These are phyloP conservation scores for Pomacea maculata DNA, from an alignment of 1,140 invertebrate species.

Conservation along the genomic window DNA sequence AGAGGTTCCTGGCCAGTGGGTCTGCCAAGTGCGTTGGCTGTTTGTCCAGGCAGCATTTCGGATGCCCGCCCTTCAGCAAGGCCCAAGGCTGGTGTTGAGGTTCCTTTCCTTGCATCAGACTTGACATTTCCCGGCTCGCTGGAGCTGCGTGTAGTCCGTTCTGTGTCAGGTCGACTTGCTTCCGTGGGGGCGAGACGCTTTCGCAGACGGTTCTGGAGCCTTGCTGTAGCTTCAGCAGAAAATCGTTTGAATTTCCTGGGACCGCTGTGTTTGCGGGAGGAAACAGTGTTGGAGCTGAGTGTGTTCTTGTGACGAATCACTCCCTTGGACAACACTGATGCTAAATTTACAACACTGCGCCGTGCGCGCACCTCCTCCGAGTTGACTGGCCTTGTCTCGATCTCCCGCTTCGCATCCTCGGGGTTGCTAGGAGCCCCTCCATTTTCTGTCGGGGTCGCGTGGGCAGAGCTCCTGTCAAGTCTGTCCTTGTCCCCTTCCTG, in stretches of 20 bases:
- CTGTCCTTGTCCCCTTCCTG: background rate
- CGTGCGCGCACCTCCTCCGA: background rate
- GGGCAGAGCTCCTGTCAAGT: background rate
- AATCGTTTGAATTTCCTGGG: slow-evolving; percentile 17
- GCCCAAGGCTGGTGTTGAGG: no score
- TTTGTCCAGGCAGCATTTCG: no score
- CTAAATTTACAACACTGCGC: background rate
- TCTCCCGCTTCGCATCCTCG: background rate
- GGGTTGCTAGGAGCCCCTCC: background rate
- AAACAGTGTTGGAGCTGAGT: no score
- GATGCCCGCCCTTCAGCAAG: no score
- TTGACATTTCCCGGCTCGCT: no score
- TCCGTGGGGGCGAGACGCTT: background rate
- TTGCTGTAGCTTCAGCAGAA: slow-evolving; percentile 10
- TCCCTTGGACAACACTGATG: background rate
- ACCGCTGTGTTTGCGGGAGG: background rate
- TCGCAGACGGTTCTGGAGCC: slow-evolving; percentile 8
- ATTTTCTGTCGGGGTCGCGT: background rate
- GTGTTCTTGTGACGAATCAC: background rate
- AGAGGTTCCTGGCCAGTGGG: no score
- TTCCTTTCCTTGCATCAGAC: no score
- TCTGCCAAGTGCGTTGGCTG: no score
- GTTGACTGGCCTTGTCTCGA: background rate
- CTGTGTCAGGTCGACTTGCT: no score
- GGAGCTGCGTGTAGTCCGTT: no score